phyloP scores from a whole-genome alignment of 2,797 vertebrate genomes.

The Arctocebus calabarensis region DNA sequence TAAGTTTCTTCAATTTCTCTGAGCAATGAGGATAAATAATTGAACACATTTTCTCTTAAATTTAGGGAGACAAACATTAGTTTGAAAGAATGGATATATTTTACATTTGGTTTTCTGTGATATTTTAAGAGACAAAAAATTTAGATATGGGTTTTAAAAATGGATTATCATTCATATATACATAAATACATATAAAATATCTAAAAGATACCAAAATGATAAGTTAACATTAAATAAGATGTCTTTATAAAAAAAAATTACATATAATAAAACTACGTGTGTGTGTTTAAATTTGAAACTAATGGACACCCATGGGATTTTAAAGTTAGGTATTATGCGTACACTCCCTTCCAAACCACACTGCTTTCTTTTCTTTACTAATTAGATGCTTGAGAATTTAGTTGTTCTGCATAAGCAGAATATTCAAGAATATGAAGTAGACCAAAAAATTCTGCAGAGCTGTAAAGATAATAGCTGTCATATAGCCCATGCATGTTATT shows the following conservation, averaged over 20 bases:
- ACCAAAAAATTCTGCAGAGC: neutral
- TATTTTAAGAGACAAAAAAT: neutral
- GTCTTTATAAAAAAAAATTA: neutral
- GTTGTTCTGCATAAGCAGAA: neutral
- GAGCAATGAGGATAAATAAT: neutral
- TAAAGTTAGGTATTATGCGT: neutral
- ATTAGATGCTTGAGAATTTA: neutral
- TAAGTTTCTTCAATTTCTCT: neutral
- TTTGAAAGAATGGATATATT: neutral
- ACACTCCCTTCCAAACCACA: neutral
- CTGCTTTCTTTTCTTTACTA: neutral
- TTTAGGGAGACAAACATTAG: neutral
- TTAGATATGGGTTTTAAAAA: neutral
- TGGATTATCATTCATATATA: neutral
- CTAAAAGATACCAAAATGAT: neutral
- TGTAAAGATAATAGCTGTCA: neutral
- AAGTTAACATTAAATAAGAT: neutral
- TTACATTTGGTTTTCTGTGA: neutral
- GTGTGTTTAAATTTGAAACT: neutral
- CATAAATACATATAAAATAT: neutral
- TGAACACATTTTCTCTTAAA: slow-evolving; percentile 10
- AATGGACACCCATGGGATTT: neutral
- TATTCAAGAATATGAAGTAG: slow-evolving; percentile 11
- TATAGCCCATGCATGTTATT: neutral
- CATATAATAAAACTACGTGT: neutral